Evolutionary conservation across 2,888 invertebrate species (phyloP).

Genomic region (Rhorus exstirpatorius): DNA sequence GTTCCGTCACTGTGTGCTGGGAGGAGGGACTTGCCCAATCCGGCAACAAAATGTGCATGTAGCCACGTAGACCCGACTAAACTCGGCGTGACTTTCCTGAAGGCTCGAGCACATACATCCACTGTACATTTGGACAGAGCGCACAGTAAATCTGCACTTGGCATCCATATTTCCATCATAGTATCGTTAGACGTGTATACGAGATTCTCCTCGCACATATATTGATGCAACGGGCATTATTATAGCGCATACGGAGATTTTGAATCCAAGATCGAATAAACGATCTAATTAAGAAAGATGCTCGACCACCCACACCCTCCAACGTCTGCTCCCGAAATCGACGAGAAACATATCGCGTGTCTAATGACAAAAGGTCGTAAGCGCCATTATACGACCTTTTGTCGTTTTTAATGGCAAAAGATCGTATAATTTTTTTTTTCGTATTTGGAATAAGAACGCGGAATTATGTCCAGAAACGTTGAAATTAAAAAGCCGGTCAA

Average conservation of each 20-base stretch:
- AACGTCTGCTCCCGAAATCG: background rate
- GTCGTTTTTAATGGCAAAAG: no score
- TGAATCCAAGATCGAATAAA: constrained; percentile 69
- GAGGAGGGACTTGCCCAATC: constrained; percentile 77
- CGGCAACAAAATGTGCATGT: constrained; percentile 56
- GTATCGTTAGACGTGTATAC: constrained; percentile 17
- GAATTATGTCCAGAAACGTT: no score
- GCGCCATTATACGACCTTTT: no score
- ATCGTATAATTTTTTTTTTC: no score
- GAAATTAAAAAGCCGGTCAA: no score
- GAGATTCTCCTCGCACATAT: no score
- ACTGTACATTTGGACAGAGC: background rate
- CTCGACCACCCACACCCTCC: constrained; percentile 28
- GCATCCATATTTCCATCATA: background rate
- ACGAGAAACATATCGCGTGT: no score
- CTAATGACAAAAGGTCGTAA: no score
- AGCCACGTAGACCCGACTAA: constrained; percentile 68
- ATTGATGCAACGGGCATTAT: no score
- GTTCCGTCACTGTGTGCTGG: constrained; percentile 59
- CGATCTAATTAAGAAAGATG: constrained; percentile 79
- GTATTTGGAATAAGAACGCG: no score
- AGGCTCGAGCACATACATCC: constrained; percentile 29
- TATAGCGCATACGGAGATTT: no score
- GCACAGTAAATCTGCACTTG: constrained; percentile 19
- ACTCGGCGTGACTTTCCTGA: constrained; percentile 58